Percentiles rank a stretch among this genome's conserved stretches.
These are phyloP conservation scores for Aphodius sticticus DNA, from an alignment of 2,888 invertebrate genomes.

Conservation along the genomic window DNA sequence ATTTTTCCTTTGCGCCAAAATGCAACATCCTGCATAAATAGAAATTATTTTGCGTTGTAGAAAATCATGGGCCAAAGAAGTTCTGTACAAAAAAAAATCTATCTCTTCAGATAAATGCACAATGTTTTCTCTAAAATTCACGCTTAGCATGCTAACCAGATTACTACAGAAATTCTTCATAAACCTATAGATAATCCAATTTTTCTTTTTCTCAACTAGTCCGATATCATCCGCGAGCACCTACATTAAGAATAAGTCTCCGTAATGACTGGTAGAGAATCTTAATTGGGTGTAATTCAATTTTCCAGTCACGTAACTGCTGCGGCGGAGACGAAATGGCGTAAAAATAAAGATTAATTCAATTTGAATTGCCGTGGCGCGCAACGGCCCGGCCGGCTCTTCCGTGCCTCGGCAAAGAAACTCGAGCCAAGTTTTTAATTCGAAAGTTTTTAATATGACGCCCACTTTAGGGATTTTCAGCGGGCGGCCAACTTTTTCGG, in stretches of 20 bases:
- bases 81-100: too few species aligned
- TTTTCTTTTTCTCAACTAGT: background rate
- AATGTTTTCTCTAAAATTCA: too few species aligned
- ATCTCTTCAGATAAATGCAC: too few species aligned
- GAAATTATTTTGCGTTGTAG: too few species aligned
- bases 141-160: too few species aligned
- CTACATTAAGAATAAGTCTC: background rate
- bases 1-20: too few species aligned
- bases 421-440: conserved; percentile 36
- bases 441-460: conserved; percentile 40
- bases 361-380: conserved; percentile 45
- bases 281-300: conserved; percentile 19
- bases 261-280: conserved; percentile 9
- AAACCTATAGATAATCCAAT: too few species aligned
- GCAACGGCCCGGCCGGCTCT: conserved; percentile 18
- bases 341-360: conserved; percentile 49
- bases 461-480: conserved; percentile 29
- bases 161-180: too few species aligned
- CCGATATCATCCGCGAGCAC: background rate
- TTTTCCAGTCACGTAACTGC: conserved; percentile 22
- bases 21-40: too few species aligned
- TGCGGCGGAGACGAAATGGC: conserved; percentile 38
- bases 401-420: conserved; percentile 29
- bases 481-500: conserved; percentile 32
- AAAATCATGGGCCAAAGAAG: too few species aligned